Evolutionary conservation across 2,113 vertebrate species (phyloP).

Genomic region (Mionectes macconnelli): DNA sequence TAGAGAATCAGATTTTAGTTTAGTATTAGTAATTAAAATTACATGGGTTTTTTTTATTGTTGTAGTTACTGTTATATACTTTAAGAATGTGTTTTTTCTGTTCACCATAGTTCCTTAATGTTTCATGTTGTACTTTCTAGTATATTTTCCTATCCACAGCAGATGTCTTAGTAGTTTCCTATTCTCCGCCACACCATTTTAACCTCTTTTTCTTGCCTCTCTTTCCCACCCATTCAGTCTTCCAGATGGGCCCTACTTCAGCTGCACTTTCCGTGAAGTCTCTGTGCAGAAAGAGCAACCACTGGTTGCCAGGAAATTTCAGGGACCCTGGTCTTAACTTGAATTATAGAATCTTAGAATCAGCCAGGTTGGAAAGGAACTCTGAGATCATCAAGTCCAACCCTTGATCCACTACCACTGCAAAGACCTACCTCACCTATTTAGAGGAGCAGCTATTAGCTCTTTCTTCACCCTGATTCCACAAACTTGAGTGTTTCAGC

Average conservation of each 20-base stretch:
- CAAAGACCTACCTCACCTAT: neutral
- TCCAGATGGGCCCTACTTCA: neutral
- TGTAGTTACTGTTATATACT: neutral
- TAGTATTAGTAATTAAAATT: neutral
- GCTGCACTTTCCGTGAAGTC: neutral
- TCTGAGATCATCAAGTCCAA: too few species aligned
- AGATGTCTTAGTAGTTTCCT: neutral
- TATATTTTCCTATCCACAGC: neutral
- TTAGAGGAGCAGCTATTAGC: neutral
- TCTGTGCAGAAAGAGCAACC: neutral
- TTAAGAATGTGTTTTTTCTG: neutral
- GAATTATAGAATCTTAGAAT: neutral
- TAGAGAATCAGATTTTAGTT: neutral
- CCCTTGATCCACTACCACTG: too few species aligned
- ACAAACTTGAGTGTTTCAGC: neutral
- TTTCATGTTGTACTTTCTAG: neutral
- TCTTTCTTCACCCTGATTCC: neutral
- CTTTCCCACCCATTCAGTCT: neutral
- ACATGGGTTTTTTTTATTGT: neutral
- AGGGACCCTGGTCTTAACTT: neutral
- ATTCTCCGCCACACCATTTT: neutral
- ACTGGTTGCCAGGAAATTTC: neutral
- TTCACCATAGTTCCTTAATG: neutral
- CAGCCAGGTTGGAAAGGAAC: too few species aligned
- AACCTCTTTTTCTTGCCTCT: neutral